Evolutionary conservation across 2,113 vertebrate species (phyloP), one percentile per base, ranked within the genome.

Genomic region (Trinectes maculatus): DNA sequence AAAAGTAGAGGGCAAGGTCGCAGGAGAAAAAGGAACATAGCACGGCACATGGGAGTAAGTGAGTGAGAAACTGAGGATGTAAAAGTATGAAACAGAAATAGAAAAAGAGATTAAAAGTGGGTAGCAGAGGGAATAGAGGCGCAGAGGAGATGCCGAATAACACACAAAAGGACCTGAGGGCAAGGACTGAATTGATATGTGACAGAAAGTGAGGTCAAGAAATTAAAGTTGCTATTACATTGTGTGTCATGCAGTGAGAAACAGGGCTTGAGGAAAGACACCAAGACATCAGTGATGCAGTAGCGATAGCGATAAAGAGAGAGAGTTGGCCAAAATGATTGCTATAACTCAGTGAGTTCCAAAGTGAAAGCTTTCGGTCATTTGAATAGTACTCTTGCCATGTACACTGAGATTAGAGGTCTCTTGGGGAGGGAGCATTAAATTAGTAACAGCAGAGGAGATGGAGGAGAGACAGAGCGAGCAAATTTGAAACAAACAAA

Each of bases 401-500:
- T 63, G 71, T 67, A 76, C 65, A 53, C 62, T 56, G 71, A 82
- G 80, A 86, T 86, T 76, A 82, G 40, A 77, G 51, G 57, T 55
- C 68, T 64, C 68, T 6, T 57, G 72, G 53, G 73, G 48, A 59
- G 26, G 51, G 49, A 59, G 42, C 53, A 60, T 63, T 85, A 71
- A 78, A 85, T 87, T 82, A 87, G 79, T 63, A 52, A 39, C 64
- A 53, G 62, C 36, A 60, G 37, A 37, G 55, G 54, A 53, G 37
- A 49, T 53, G 42, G 33, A 58, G 49, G 37, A 71, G 52, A 47
- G 58, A 61, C 37, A 18, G 1, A 21, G 29, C 8, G 21, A 53
- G 37, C 34, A 28, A 77, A 68, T 29, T 28, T 56, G 4, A 46
- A 37, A 61, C 10, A 21, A n/a, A 67, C 18, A 21, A 36, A 55